Evolutionary conservation across 2,888 invertebrate species (phyloP).

Genomic region (Macrostomum cliftonense): DNA sequence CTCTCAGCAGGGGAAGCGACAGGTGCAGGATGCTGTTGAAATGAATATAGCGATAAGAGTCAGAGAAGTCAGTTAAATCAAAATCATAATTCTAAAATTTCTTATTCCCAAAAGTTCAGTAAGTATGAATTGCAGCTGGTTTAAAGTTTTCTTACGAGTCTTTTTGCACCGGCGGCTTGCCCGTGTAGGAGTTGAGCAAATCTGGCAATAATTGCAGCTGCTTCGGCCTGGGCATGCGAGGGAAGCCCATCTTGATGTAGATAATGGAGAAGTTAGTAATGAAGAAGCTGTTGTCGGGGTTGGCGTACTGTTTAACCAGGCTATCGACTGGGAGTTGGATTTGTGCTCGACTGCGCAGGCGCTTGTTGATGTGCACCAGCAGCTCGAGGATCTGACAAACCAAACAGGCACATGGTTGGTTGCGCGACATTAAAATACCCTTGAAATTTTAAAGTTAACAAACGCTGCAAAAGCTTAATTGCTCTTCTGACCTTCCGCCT

Average conservation of each 20-base stretch:
- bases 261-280: conserved; percentile 75
- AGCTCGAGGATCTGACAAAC: conserved; percentile 63
- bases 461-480: too few relatives aligned
- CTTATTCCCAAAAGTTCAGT: too few relatives aligned
- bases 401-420: too few relatives aligned
- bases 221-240: conserved; percentile 54
- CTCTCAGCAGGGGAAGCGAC: conserved; percentile 57
- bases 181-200: conserved; percentile 53
- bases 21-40: conserved; percentile 52
- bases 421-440: too few relatives aligned
- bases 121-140: not conserved
- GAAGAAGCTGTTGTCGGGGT: conserved; percentile 56
- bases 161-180: conserved; percentile 62
- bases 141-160: conserved; percentile 46
- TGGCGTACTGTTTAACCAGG: conserved; percentile 58
- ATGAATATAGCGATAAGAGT: too few relatives aligned
- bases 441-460: too few relatives aligned
- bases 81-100: too few relatives aligned
- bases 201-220: conserved; percentile 56
- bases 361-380: conserved; percentile 69
- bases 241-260: conserved; percentile 76
- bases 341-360: conserved; percentile 60
- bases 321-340: conserved; percentile 70
- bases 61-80: too few relatives aligned
- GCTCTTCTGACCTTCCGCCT: conserved; percentile 43